A percentile compares a stretch with the other conserved stretches of the same genome.
Conservation (phyloP, 2,888 invertebrate genomes). For the Plagodis pulveraria region DNA sequence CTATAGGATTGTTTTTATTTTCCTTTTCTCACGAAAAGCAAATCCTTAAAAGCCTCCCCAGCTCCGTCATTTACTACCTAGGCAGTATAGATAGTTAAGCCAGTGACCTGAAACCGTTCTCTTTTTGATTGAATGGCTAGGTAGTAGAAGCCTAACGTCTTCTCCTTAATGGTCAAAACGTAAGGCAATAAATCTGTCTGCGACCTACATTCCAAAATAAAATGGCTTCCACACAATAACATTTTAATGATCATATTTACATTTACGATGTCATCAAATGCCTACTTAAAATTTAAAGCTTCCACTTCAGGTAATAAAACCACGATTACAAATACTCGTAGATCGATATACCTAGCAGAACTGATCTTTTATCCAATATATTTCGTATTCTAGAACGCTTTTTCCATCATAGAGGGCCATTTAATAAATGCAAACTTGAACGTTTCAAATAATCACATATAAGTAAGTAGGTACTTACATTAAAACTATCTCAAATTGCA, state of each 20-base stretch:
- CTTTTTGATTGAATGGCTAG: background rate
- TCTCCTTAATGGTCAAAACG: constrained; percentile 3
- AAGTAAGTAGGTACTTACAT: too few relatives aligned
- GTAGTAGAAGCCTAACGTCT: background rate
- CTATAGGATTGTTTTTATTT: background rate
- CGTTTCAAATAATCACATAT: too few relatives aligned
- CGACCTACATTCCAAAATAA: constrained; percentile 16
- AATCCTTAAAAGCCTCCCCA: background rate
- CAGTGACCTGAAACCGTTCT: constrained; percentile 1
- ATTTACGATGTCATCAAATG: constrained; percentile 16
- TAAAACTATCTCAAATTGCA: too few relatives aligned
- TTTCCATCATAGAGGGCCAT: too few relatives aligned
- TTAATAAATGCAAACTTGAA: too few relatives aligned
- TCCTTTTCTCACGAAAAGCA: background rate
- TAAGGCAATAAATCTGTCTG: constrained; percentile 5
- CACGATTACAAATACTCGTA: background rate
- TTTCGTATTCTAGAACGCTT: too few relatives aligned
- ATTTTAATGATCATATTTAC: constrained; percentile 16
- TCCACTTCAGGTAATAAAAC: constrained; percentile 3
- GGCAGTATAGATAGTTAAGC: background rate
- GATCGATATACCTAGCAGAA: too few relatives aligned
- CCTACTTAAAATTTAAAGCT: constrained; percentile 14
- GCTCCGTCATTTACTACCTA: background rate
- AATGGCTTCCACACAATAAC: constrained; percentile 9
- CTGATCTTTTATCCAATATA: too few relatives aligned